Base-by-base conservation (phyloP, 2,113 vertebrate species). In the Axis porcinus region DNA sequence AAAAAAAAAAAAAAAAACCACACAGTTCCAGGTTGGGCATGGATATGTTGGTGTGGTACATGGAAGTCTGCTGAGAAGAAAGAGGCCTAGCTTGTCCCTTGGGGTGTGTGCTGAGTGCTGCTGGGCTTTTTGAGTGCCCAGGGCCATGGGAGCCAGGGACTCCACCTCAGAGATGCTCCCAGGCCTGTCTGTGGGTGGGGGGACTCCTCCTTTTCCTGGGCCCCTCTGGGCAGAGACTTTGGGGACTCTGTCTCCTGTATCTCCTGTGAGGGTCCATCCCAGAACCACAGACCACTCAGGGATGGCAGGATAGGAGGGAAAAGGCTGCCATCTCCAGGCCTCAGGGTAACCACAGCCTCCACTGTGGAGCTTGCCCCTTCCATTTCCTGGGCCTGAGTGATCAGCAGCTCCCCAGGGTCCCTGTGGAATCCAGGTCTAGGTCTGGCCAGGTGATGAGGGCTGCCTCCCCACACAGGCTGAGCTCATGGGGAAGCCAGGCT, bases 1-100 rank as follows among this genome's bases (percentile, higher is more conserved):
- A 97, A 98, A 98, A 76, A 40, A 67, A n/a, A 70, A 23, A n/a
- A 5, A 93, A 3, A 50, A 90, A 23, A 14, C 74, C 74, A 40
- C 82, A n/a, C 17, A 50, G 86, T 64, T 79, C 85, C 82, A 74
- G 36, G 30, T 33, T 81, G 90, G 78, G 16, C 13, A 15, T 16
- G 62, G 78, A 94, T 60, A 91, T 70, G 23, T 43, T 57, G 12
- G 50, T 17, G 33, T 86, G 94, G 89, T 25, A 30, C 33, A 19
- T 54, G 58, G 84, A 88, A 28, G 25, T 74, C 76, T 76, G 82
- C 36, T 25, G 23, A 89, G 81, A 33, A 47, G 55, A 50, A n/a
- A 17, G 43, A 86, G 50, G 62, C 23, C 84, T 47, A 19, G 52
- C 28, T 60, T 28, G 81, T n/a, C 58, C 58, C 74, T 23, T 57